These are phyloP conservation scores for Araneus ventricosus DNA, from an alignment of 1,140 invertebrate species.

Conservation along the genomic window DNA sequence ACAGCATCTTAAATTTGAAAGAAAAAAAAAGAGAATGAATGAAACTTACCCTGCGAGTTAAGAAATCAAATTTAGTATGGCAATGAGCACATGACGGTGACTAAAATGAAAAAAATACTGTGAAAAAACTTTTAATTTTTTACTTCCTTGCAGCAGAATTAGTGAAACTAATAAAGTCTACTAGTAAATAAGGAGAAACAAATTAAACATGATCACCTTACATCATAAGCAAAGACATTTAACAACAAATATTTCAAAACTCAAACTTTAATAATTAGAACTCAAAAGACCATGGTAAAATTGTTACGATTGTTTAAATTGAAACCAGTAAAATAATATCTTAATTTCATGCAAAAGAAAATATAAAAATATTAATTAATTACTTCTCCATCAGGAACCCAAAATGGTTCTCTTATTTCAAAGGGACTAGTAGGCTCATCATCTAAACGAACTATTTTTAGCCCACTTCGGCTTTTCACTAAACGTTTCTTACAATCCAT, in stretches of 20 bases:
- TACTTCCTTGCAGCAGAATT: not conserved
- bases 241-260: no score
- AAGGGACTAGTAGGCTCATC: slow-evolving; percentile 79
- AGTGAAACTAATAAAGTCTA: no score
- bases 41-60: slow-evolving; percentile 81
- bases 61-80: slow-evolving; percentile 81
- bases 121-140: not conserved
- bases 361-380: not conserved
- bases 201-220: no score
- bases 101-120: slow-evolving; percentile 78
- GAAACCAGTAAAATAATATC: not conserved
- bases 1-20: not conserved
- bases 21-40: no score
- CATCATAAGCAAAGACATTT: no score
- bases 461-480: slow-evolving; percentile 80
- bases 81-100: slow-evolving; percentile 80
- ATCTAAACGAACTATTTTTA: slow-evolving; percentile 78
- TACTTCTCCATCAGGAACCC: slow-evolving; percentile 80
- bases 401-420: slow-evolving; percentile 79
- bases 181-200: no score
- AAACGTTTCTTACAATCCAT: slow-evolving; percentile 79
- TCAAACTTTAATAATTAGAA: no score
- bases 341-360: not conserved
- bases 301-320: no score
- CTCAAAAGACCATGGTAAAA: no score